Evolutionary conservation across 2,113 vertebrate genomes (phyloP), one percentile per base, ranked within the genome.

Genomic region (Xiphorhynchus elegans): DNA sequence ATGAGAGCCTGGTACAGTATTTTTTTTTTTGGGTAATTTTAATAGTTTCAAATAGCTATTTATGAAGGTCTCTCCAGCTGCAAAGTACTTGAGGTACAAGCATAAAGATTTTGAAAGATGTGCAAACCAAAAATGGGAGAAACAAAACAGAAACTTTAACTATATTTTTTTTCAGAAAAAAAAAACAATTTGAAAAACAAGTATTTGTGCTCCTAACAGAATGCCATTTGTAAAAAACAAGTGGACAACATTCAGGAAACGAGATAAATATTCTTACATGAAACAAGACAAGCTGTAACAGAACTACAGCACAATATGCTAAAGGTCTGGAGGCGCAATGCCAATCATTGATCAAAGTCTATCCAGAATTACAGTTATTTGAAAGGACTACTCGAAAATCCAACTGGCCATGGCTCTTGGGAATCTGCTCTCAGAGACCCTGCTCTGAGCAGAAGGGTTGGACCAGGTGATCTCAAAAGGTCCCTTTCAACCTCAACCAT

Each of bases 351-450:
- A 93, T 37, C 18, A 72, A 73, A 78, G 19, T 35, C n/a, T 86
- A 56, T 78, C 25, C 23, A 50, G 25, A 88, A 75, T 53, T 42
- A 70, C 1, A 5, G 24, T 42, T 84, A 81, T 46, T 79, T 72
- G 33, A 52, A 76, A 80, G 29, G 40, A 80, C 35, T 24, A 73
- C 16, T 69, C 68, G 80, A 83, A 80, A 84, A 73, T 64, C 13
- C 35, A 84, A 3, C 1, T 0, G 44, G 40, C 64, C 44, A 6
- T 6, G 11, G 14, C 1, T 4, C 31, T 39, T 81, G 21, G 49
- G 25, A 67, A 50, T 31, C 49, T 55, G 44, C 26, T 66, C 29
- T 72, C 47, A 46, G 1, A 37, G 50, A 75, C 47, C 5, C 40
- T 75, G 20, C 18, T 63, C 58, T 55, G 16, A 85, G 39, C 19